These are phyloP conservation scores for Carcina quercana DNA, from an alignment of 2,888 invertebrate genomes.

Conservation along the genomic window DNA sequence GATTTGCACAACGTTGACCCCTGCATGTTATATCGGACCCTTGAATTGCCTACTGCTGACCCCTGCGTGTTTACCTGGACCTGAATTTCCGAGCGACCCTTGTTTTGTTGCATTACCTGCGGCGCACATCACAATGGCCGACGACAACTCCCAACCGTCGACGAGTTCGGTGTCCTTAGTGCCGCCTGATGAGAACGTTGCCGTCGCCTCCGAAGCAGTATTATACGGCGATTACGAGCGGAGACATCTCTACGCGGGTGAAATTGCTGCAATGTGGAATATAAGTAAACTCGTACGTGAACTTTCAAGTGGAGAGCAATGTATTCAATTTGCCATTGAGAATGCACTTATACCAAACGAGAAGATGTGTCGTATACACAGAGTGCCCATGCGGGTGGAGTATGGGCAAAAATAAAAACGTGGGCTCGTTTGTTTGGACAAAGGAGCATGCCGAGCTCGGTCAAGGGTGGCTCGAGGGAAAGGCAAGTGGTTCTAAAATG, in stretches of 20 bases:
- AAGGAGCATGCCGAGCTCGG: no score
- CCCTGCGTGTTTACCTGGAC: neutral
- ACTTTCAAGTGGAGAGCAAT: neutral
- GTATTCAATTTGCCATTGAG: neutral
- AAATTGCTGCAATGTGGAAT: neutral
- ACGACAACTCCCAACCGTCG: neutral
- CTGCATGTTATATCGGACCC: no score
- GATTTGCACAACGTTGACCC: no score
- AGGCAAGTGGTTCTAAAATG: conserved; percentile 14
- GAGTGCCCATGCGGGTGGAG: no score
- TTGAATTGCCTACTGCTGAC: no score
- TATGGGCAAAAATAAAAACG: no score
- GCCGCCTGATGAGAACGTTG: neutral
- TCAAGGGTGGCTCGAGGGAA: no score
- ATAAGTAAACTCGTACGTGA: neutral
- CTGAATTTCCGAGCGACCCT: no score
- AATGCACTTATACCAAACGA: neutral
- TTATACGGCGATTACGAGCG: neutral
- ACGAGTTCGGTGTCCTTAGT: neutral
- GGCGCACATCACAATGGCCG: neutral
- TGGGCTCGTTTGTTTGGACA: no score
- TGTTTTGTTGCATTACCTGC: no score
- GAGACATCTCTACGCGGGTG: neutral
- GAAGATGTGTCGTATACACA: neutral
- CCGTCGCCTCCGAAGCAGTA: neutral